Evolutionary conservation across 2,888 invertebrate species (phyloP).

Genomic region (Pinctada fucata): DNA sequence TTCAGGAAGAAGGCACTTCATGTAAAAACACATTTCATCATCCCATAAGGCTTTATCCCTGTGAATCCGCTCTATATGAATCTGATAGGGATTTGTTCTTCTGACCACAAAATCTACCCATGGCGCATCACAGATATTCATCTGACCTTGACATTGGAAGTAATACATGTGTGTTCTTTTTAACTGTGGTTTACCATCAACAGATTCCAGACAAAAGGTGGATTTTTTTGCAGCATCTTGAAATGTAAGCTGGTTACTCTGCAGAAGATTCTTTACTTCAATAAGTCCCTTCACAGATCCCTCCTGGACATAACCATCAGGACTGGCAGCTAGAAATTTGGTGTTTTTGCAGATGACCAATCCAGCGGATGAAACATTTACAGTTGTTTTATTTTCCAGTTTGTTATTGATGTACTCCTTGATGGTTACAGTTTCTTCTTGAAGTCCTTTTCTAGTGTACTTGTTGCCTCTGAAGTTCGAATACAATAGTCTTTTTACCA

Average conservation of each 20-base stretch:
- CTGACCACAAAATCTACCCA: constrained; percentile 41
- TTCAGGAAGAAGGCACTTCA: too few relatives aligned
- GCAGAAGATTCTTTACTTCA: constrained; percentile 33
- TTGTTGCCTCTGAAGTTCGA: constrained; percentile 22
- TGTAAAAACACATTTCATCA: too few relatives aligned
- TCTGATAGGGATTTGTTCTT: constrained; percentile 33
- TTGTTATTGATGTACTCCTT: constrained; percentile 31
- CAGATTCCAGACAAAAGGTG: constrained; percentile 33
- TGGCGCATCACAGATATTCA: constrained; percentile 26
- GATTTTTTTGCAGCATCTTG: constrained; percentile 21
- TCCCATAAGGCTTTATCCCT: constrained; percentile 30
- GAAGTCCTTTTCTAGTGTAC: constrained; percentile 23
- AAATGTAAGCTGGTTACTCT: constrained; percentile 26
- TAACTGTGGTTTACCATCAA: constrained; percentile 18
- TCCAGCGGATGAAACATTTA: constrained; percentile 23
- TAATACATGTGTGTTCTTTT: constrained; percentile 36
- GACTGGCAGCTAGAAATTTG: constrained; percentile 34
- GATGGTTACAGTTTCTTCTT: constrained; percentile 32
- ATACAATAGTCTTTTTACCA: constrained; percentile 27
- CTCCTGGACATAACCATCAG: constrained; percentile 35
- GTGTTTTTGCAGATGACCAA: constrained; percentile 10
- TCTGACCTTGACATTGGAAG: constrained; percentile 33
- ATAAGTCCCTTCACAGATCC: constrained; percentile 7
- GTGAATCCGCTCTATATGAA: constrained; percentile 25
- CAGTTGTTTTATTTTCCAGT: constrained; percentile 26